These are phyloP conservation scores for Ormyrus labotus DNA, from an alignment of 2,888 invertebrate species.

Conservation along the genomic window DNA sequence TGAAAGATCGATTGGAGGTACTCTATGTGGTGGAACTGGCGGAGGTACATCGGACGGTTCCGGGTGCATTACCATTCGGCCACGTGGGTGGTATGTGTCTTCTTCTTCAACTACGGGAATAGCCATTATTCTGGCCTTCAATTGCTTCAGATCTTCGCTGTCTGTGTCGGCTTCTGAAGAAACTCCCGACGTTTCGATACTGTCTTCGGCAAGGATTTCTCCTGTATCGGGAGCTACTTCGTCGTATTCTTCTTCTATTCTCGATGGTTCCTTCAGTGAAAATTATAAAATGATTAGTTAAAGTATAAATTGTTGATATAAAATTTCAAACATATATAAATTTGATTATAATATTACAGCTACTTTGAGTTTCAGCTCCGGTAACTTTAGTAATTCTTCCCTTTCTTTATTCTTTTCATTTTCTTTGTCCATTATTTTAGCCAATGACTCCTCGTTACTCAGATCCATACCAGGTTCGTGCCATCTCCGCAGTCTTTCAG, in stretches of 20 bases:
- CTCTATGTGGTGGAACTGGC: constrained; percentile 56
- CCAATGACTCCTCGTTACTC: constrained; percentile 53
- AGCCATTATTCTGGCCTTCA: constrained; percentile 70
- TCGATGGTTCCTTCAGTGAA: constrained; percentile 15
- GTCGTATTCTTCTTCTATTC: constrained; percentile 48
- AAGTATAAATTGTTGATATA: no score
- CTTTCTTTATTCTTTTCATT: constrained; percentile 51
- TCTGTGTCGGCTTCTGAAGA: constrained; percentile 66
- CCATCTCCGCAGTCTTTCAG: constrained; percentile 65
- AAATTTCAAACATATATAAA: no score
- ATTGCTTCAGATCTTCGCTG: constrained; percentile 68
- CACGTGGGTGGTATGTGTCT: constrained; percentile 71
- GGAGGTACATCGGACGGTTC: constrained; percentile 58
- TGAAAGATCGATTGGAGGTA: constrained; percentile 51
- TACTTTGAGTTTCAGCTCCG: no score
- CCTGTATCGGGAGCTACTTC: constrained; percentile 48
- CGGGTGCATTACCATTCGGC: constrained; percentile 63
- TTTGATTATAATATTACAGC: no score
- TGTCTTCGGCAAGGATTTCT: constrained; percentile 62
- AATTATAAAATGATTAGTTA: background rate
- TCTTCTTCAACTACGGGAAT: constrained; percentile 68
- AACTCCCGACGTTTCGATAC: constrained; percentile 65
- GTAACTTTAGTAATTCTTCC: constrained; percentile 44
- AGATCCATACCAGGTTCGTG: constrained; percentile 63
- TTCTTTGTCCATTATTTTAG: constrained; percentile 53